Percentiles rank a stretch among this genome's conserved stretches.
phyloP scores from a whole-genome alignment of 1,140 invertebrate genomes.

The Amphibalanus amphitrite region DNA sequence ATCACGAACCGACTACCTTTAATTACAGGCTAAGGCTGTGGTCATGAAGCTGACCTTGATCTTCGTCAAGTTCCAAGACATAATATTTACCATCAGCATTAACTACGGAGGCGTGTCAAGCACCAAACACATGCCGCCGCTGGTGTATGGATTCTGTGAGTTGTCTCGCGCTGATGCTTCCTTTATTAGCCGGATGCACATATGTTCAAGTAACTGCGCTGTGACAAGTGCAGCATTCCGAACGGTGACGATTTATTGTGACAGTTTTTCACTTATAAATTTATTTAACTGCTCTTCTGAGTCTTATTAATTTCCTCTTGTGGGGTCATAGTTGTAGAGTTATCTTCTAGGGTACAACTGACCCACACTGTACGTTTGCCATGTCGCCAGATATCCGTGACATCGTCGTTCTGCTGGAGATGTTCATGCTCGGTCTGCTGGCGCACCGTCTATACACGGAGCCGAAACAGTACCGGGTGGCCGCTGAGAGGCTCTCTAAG shows the following conservation, averaged over 20 bases:
- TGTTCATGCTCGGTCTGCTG: not conserved
- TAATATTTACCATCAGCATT: not conserved
- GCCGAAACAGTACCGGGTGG: not conserved
- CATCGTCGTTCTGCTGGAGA: not conserved
- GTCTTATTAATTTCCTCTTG: too few species aligned
- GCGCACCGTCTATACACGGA: not conserved
- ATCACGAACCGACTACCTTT: too few species aligned
- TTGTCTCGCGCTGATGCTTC: too few species aligned
- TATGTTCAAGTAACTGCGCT: too few species aligned
- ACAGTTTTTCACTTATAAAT: too few species aligned
- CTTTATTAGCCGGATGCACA: too few species aligned
- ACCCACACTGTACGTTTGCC: not conserved
- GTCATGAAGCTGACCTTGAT: not conserved
- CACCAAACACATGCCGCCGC: not conserved
- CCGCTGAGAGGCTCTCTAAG: too few species aligned
- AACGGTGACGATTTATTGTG: too few species aligned
- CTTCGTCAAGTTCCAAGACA: not conserved
- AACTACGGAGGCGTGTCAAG: not conserved
- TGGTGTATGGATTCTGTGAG: not conserved
- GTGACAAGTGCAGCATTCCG: too few species aligned
- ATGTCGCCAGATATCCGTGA: not conserved
- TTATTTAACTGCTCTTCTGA: too few species aligned
- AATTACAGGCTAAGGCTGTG: not conserved
- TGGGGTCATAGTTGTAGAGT: too few species aligned
- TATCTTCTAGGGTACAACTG: not conserved